These are phyloP conservation scores for Bovichtus diacanthus DNA, from an alignment of 2,797 vertebrate genomes.

Conservation along the genomic window DNA sequence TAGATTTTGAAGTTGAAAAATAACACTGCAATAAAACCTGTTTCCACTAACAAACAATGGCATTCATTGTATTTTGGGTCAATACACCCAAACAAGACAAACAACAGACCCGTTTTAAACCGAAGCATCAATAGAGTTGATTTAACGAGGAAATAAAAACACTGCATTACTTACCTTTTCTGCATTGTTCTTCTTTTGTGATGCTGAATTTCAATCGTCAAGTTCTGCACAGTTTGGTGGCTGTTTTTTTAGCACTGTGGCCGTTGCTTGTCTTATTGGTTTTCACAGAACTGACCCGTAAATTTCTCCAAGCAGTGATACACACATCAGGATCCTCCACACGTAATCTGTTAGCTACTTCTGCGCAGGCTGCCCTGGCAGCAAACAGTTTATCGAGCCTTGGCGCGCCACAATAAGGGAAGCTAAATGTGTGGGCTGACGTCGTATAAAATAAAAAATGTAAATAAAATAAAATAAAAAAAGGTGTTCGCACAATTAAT, in stretches of 20 bases:
- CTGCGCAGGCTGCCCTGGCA: not conserved
- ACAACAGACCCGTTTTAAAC: slow-evolving; percentile 32
- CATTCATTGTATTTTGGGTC: slow-evolving; percentile 21
- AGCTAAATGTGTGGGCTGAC: not conserved
- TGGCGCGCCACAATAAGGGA: not conserved
- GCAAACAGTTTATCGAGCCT: not conserved
- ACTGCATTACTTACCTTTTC: slow-evolving; percentile 1
- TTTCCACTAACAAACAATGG: slow-evolving; percentile 18
- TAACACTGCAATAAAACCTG: not conserved
- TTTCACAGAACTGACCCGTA: not conserved
- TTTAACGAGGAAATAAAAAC: slow-evolving; percentile 19
- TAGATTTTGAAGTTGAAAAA: slow-evolving; percentile 4
- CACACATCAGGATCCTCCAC: not conserved
- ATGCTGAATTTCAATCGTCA: not conserved
- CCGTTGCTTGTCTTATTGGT: slow-evolving; percentile 2
- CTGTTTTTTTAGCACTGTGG: not conserved
- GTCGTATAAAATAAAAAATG: not conserved
- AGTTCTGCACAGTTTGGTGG: not conserved
- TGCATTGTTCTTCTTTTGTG: slow-evolving; percentile 1
- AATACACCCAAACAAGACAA: slow-evolving; percentile 31
- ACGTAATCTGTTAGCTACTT: not conserved
- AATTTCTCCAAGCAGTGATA: not conserved
- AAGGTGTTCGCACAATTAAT: not conserved
- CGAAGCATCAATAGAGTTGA: slow-evolving; percentile 2
- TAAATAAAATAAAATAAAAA: not conserved